Evolutionary conservation across 1,140 invertebrate species (phyloP), one percentile per base, ranked within the genome.

Genomic region (Bombus sibiricus): DNA sequence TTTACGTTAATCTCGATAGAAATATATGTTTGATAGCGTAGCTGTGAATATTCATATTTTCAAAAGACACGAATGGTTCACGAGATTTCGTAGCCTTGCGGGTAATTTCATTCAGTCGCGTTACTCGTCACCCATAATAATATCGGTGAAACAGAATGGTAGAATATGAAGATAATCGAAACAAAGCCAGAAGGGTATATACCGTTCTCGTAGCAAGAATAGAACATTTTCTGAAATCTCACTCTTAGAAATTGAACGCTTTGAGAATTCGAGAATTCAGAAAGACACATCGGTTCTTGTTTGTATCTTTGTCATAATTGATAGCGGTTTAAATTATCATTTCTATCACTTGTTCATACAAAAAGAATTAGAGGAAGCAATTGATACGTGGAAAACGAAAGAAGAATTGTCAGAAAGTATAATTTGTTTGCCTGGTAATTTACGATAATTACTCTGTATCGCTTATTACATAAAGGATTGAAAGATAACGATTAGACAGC

Each of bases 91-190:
- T n/a, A 76, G 47, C 53, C 25, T 59, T 57, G 74, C 9, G 34
- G 34, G 53, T 59, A 59, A 59, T 76, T 59, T 76, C 34, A 15
- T 59, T 75, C n/a, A 37, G 32, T 59, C 34, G 53, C 4, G 28
- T 22, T 37, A n/a, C 37, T 62, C 15, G 59, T 77, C 34, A 41
- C 75, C 57, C 37, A 32, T 10, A 22, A 39, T 72, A 72, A n/a
- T 32, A 28, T 39, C 34, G 68, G 15, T 25, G 62, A 76, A 76
- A 69, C 43, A 43, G 37, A 83, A 83, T 68, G 22, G 72, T 25
- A 22, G 53, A 79, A 59, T 43, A 28, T 12, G 32, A 84, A 34
- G 64, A 79, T 62, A 62, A 84, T 72, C 39, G n/a, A 66, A 66
- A 34, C 12, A 22, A 71, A 72, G 53, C 62, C 47, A 68, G 43